phyloP scores from a whole-genome alignment of 1,140 invertebrate species.

The Stegodyphus dumicola region DNA sequence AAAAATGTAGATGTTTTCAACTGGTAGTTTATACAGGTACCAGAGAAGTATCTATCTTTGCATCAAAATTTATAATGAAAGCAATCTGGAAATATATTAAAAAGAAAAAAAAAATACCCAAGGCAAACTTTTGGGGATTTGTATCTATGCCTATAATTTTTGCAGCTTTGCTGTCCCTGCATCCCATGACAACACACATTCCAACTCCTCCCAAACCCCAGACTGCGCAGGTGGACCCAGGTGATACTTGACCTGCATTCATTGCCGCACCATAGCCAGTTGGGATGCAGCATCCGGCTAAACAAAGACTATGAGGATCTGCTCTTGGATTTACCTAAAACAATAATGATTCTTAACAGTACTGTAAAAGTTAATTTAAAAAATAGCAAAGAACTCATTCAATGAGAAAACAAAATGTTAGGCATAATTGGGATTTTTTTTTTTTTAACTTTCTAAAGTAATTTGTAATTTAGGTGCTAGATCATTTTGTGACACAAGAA shows the following conservation, averaged over 20 bases:
- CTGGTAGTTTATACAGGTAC: too few species aligned
- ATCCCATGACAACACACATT: constrained; percentile 90
- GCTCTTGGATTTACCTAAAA: constrained; percentile 73
- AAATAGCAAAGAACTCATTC: too few species aligned
- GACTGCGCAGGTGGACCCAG: constrained; percentile 86
- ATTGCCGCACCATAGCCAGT: constrained; percentile 93
- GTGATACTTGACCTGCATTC: constrained; percentile 87
- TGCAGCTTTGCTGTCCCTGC: constrained; percentile 89
- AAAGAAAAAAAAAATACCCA: constrained; percentile 72
- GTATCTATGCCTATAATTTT: constrained; percentile 94
- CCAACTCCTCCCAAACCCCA: constrained; percentile 97
- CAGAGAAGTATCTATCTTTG: too few species aligned
- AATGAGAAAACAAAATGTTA: too few species aligned
- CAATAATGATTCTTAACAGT: background rate
- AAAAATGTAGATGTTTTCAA: too few species aligned
- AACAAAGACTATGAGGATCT: constrained; percentile 88
- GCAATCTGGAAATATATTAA: too few species aligned
- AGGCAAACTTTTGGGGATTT: constrained; percentile 87
- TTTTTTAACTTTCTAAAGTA: too few species aligned
- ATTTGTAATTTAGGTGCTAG: too few species aligned
- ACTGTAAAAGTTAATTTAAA: too few species aligned
- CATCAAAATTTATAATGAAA: too few species aligned
- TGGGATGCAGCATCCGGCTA: constrained; percentile 93
- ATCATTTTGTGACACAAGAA: too few species aligned
- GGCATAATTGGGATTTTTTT: too few species aligned